These are phyloP conservation scores for Drosophila koepferae DNA, from an alignment of 2,888 invertebrate genomes.

Conservation along the genomic window DNA sequence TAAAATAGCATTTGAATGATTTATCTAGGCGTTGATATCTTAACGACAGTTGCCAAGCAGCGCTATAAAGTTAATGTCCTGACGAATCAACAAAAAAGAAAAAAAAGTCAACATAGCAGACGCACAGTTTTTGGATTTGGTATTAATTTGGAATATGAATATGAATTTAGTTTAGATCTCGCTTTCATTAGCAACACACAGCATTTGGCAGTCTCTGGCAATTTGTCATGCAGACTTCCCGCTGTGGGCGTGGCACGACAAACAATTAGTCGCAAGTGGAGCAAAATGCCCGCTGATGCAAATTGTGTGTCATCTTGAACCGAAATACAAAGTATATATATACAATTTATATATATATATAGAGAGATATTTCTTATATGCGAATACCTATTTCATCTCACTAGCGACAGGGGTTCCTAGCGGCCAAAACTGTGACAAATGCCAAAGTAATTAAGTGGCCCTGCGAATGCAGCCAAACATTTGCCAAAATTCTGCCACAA, in stretches of 20 bases:
- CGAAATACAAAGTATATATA: conserved; percentile 27
- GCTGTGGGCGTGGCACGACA: conserved; percentile 32
- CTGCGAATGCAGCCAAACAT: conserved; percentile 31
- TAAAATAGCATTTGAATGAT: conserved; percentile 52
- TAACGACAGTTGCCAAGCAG: conserved; percentile 36
- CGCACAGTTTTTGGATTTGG: background rate
- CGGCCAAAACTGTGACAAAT: conserved; percentile 53
- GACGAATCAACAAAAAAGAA: background rate
- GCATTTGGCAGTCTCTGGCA: conserved; percentile 2
- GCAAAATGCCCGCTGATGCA: conserved; percentile 33
- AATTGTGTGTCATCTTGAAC: conserved; percentile 47
- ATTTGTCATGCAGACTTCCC: conserved; percentile 15
- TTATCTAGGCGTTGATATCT: conserved; percentile 61
- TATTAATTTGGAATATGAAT: background rate
- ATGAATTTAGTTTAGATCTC: background rate
- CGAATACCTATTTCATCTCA: conserved; percentile 12
- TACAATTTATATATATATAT: conserved; percentile 7
- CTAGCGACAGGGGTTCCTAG: conserved; percentile 30
- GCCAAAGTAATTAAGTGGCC: conserved; percentile 64
- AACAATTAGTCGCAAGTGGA: conserved; percentile 67
- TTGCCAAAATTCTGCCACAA: conserved; percentile 30
- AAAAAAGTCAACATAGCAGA: background rate
- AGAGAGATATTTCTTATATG: conserved; percentile 19
- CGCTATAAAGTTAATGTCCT: conserved; percentile 29
- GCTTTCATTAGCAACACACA: conserved; percentile 8